Evolutionary conservation across 1,140 invertebrate species (phyloP).

Genomic region (Archegozetes longisetosus): DNA sequence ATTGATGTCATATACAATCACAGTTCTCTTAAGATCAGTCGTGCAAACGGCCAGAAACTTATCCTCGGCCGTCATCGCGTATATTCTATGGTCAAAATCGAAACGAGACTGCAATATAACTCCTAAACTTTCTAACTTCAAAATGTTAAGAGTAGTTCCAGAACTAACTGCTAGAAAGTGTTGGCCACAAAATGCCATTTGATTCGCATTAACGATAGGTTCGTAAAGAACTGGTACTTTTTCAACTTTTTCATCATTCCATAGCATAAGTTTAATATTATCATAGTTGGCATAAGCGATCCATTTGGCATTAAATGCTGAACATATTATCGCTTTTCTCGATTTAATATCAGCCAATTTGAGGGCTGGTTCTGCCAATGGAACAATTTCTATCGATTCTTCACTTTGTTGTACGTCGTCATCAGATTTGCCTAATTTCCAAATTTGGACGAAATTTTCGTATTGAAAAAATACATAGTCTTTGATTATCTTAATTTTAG

Average conservation of each 20-base stretch:
- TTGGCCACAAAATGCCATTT: background rate
- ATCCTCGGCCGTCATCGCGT: background rate
- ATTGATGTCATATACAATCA: background rate
- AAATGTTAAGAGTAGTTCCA: background rate
- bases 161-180: background rate
- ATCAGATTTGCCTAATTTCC: conserved; percentile 14
- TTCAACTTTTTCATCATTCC: background rate
- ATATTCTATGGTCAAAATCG: background rate
- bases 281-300: conserved; percentile 16
- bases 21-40: background rate
- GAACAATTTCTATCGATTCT: background rate
- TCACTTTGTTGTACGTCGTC: background rate
- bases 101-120: background rate
- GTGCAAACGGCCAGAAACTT: background rate
- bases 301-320: conserved; percentile 16
- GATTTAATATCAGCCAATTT: conserved; percentile 7
- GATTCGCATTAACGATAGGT: background rate
- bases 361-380: conserved; percentile 6
- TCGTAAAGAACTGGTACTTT: conserved; percentile 7
- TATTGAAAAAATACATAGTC: conserved; percentile 17
- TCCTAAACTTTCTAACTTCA: conserved; percentile 7
- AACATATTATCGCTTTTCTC: conserved; percentile 12
- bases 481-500: background rate
- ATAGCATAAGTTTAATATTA: conserved; percentile 5
- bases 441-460: conserved; percentile 18